A percentile compares a stretch with the other conserved stretches of the same genome.
Evolutionary conservation across 2,797 vertebrate species (phyloP).

Genomic region (Malurus splendens): DNA sequence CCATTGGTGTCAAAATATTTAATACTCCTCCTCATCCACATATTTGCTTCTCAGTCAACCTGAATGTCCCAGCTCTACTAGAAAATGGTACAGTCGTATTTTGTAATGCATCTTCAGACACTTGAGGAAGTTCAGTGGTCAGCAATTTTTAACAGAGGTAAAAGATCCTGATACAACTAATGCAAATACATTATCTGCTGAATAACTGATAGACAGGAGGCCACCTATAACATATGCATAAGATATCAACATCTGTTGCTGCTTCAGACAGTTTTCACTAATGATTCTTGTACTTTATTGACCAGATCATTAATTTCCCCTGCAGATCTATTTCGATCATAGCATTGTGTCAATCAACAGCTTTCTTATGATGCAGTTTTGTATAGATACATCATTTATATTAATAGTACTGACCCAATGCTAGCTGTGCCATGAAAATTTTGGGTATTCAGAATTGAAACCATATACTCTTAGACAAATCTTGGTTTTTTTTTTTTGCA

Average conservation of each 20-base stretch:
- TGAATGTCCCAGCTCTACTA: constrained; percentile 70
- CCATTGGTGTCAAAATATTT: constrained; percentile 63
- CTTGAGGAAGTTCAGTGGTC: constrained; percentile 62
- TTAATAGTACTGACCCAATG: constrained; percentile 76
- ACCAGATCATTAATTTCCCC: constrained; percentile 73
- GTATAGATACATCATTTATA: constrained; percentile 76
- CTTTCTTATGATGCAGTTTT: constrained; percentile 79
- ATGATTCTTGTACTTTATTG: constrained; percentile 71
- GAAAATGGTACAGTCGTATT: constrained; percentile 66
- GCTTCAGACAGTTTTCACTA: constrained; percentile 71
- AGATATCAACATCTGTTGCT: constrained; percentile 69
- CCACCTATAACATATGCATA: constrained; percentile 65
- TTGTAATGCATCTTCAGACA: constrained; percentile 64
- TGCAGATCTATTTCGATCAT: constrained; percentile 70
- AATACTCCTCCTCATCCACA: constrained; percentile 71
- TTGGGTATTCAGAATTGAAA: constrained; percentile 70
- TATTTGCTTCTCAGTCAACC: constrained; percentile 74
- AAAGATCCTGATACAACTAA: constrained; percentile 67
- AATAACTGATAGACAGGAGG: constrained; percentile 67
- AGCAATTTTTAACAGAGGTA: constrained; percentile 66
- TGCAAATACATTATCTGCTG: constrained; percentile 67
- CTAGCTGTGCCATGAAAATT: constrained; percentile 71
- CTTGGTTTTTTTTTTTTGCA: constrained; percentile 76
- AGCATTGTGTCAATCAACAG: constrained; percentile 76
- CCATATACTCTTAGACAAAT: constrained; percentile 72